Evolutionary conservation across 1,140 invertebrate genomes (phyloP).

Genomic region (Cydia fagiglandana): DNA sequence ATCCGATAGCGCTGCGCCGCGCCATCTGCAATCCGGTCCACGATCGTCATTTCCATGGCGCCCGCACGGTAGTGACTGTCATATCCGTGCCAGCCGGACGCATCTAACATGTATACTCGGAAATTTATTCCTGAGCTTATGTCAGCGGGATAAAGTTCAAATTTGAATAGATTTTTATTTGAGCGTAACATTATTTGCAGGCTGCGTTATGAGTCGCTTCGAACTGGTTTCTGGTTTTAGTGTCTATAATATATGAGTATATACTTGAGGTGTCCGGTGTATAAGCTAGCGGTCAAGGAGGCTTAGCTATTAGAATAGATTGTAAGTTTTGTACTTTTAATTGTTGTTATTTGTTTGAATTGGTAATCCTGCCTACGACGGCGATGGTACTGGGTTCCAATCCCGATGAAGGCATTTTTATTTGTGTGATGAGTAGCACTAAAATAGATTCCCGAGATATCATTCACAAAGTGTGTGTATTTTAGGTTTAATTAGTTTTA

Average conservation of each 20-base stretch:
- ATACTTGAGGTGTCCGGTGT: background rate
- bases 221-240: background rate
- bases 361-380: no score
- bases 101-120: background rate
- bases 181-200: slow-evolving; percentile 1
- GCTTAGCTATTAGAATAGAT: background rate
- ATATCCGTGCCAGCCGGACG: background rate
- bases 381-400: no score
- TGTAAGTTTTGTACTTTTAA: background rate
- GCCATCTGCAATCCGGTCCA: slow-evolving; percentile 6
- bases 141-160: background rate
- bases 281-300: background rate
- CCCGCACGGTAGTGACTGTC: background rate
- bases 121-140: background rate
- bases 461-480: no score
- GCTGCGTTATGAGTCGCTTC: background rate
- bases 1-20: background rate
- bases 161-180: background rate
- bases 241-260: background rate
- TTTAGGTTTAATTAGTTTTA: no score
- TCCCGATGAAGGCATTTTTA: no score
- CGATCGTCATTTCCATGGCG: background rate
- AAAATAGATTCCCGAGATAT: no score
- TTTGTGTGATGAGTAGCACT: no score
- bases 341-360: background rate